Percentiles rank a stretch among this genome's conserved stretches.
Conservation (phyloP, 2,113 vertebrate species). For the Callionymus lyra region DNA sequence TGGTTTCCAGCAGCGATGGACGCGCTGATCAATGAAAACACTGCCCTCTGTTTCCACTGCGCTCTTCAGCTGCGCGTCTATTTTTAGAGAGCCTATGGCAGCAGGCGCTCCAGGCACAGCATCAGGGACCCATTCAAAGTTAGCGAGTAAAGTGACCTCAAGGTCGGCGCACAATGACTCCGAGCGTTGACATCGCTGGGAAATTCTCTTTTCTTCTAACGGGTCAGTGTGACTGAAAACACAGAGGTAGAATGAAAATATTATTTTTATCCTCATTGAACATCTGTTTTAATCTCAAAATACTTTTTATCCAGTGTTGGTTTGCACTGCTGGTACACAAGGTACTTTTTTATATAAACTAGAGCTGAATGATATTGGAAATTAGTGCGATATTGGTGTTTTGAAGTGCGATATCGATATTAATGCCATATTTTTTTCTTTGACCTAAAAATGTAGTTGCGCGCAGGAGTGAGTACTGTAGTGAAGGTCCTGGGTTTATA, state of each 20-base stretch:
- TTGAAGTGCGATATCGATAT: no score
- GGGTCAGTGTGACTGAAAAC: neutral
- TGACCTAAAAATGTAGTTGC: no score
- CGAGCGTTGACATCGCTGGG: slow-evolving; percentile 31
- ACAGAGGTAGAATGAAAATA: slow-evolving; percentile 1
- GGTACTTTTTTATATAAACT: no score
- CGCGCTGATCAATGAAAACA: slow-evolving; percentile 54
- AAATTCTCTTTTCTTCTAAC: slow-evolving; percentile 18
- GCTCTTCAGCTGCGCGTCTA: slow-evolving; percentile 41
- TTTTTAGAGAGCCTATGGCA: slow-evolving; percentile 59
- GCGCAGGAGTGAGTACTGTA: no score
- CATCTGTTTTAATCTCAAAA: no score
- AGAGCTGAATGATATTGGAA: no score
- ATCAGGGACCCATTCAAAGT: slow-evolving; percentile 55
- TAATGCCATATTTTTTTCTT: no score
- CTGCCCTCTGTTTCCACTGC: slow-evolving; percentile 52
- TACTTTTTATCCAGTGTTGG: no score
- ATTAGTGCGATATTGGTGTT: no score
- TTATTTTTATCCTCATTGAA: no score
- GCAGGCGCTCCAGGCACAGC: slow-evolving; percentile 43
- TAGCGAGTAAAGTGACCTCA: slow-evolving; percentile 56
- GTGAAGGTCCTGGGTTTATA: no score
- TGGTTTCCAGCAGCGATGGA: slow-evolving; percentile 58
- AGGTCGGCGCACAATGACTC: slow-evolving; percentile 45
- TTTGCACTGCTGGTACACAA: no score